Base-by-base conservation (phyloP, 2,797 vertebrate genomes). In the Schizopygopsis pylzovi region DNA sequence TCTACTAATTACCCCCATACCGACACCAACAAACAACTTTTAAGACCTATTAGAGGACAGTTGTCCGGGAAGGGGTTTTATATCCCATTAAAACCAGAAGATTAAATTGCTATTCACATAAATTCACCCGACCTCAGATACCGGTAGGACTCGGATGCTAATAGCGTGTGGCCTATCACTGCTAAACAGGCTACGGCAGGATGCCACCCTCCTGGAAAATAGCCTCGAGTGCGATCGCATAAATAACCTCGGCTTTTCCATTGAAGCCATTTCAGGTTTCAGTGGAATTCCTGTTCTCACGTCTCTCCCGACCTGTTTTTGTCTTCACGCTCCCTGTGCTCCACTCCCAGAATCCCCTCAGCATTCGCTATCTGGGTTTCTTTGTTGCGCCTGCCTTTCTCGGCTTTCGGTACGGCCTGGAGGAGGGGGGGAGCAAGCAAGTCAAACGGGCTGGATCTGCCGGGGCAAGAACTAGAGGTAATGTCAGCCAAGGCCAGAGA, bases 101-200 rank as follows among this genome's bases (percentile, higher is more conserved):
- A 95, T 95, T 93, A 95, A 95, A 96, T 95, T 94, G 92, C 92
- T 93, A 82, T 96, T 96, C 94, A 92, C 94, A 94, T 95, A 95
- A 96, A 95, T 94, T 94, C 93, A 94, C 93, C 93, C 95, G 92
- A 83, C 87, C 88, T 89, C 83, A 84, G 84, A 88, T 88, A 87
- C 84, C 82, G 71, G 81, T 87, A 88, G 85, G 73, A 86, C 89
- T 84, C 78, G 76, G 86, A 87, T 45, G 41, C 89, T 90, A 90
- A 90, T 90, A 88, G 90, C 54, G 56, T 85, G 86, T 87, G 80
- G 82, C 82, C 81, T 82, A 79, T 83, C 71, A 37, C 81, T 75
- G 88, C 85, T 87, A 82, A 87, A 87, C 86, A 81, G 81, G 87
- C 79, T 89, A 86, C 73, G 54, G 80, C 88, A 86, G 84, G 84